Conservation (phyloP, 2,888 invertebrate genomes). For the Artemia sp. region DNA sequence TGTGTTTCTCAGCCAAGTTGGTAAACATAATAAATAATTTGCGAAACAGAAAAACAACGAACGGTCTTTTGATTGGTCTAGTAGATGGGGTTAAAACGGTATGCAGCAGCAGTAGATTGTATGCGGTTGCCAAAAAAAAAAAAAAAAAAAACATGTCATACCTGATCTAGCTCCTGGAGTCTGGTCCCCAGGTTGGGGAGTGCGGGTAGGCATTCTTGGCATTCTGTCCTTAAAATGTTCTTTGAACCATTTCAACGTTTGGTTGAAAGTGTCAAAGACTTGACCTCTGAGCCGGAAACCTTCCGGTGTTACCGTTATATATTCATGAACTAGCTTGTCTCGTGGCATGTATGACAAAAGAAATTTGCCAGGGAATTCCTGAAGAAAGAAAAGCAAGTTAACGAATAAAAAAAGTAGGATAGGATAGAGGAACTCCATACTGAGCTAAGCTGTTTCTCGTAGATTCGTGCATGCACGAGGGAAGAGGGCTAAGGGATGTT, state of each 20-base stretch:
- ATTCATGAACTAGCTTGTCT: slow-evolving; percentile 70
- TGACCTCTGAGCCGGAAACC: slow-evolving; percentile 80
- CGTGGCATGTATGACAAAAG: slow-evolving; percentile 81
- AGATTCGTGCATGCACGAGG: too few relatives aligned
- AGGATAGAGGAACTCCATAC: not conserved
- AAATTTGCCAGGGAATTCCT: slow-evolving; percentile 71
- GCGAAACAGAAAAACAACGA: too few relatives aligned
- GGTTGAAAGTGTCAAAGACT: slow-evolving; percentile 61
- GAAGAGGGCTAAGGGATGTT: too few relatives aligned
- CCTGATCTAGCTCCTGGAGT: not conserved
- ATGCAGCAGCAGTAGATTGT: too few relatives aligned
- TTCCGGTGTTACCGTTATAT: slow-evolving; percentile 72
- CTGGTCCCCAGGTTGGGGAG: slow-evolving; percentile 17
- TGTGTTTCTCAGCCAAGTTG: too few relatives aligned
- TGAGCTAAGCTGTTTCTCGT: not conserved
- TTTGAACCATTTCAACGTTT: slow-evolving; percentile 88
- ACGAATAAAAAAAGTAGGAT: not conserved
- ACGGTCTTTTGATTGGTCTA: too few relatives aligned
- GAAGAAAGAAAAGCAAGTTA: not conserved
- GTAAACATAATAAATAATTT: too few relatives aligned
- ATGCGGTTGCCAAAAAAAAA: too few relatives aligned
- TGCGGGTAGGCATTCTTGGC: slow-evolving; percentile 42
- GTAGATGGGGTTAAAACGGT: too few relatives aligned
- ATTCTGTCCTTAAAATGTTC: slow-evolving; percentile 87
- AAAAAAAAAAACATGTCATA: too few relatives aligned